phyloP scores from a whole-genome alignment of 1,140 invertebrate species.

The Brachionus koreanus region DNA sequence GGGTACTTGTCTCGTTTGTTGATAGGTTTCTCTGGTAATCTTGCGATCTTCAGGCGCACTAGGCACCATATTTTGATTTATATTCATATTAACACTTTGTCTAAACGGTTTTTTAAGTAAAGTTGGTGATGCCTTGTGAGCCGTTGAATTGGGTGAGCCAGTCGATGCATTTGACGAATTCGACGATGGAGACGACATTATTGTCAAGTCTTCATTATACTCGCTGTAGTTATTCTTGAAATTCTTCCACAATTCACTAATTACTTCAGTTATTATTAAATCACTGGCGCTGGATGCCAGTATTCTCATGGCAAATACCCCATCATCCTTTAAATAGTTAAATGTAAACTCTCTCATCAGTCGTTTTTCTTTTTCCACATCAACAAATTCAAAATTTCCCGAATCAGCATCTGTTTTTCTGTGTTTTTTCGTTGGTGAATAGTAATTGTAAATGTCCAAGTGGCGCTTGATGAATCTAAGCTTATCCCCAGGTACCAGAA shows the following conservation, averaged over 20 bases:
- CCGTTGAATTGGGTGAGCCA: not conserved
- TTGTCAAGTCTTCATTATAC: not conserved
- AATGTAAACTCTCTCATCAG: slow-evolving; percentile 36
- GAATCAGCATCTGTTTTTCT: not conserved
- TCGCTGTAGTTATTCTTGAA: slow-evolving; percentile 37
- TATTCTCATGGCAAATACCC: slow-evolving; percentile 22
- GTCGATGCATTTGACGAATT: slow-evolving; percentile 4
- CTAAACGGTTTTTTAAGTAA: not conserved
- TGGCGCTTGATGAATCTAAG: slow-evolving; percentile 31
- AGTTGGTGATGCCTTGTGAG: not conserved
- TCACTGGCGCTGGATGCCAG: slow-evolving; percentile 29
- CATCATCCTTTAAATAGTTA: slow-evolving; percentile 43
- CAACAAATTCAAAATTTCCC: slow-evolving; percentile 1
- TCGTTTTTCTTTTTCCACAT: slow-evolving; percentile 16
- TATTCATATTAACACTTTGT: not conserved
- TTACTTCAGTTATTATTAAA: slow-evolving; percentile 42
- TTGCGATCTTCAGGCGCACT: not conserved
- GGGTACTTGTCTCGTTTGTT: not conserved
- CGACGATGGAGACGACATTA: slow-evolving; percentile 16
- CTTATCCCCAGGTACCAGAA: slow-evolving; percentile 1
- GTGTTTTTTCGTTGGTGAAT: not conserved
- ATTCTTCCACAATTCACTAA: slow-evolving; percentile 38
- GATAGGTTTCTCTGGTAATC: not conserved
- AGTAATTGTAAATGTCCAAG: slow-evolving; percentile 23
- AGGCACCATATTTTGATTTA: not conserved